Base-by-base conservation (phyloP, 2,888 invertebrate genomes). In the Tethea ocularis region DNA sequence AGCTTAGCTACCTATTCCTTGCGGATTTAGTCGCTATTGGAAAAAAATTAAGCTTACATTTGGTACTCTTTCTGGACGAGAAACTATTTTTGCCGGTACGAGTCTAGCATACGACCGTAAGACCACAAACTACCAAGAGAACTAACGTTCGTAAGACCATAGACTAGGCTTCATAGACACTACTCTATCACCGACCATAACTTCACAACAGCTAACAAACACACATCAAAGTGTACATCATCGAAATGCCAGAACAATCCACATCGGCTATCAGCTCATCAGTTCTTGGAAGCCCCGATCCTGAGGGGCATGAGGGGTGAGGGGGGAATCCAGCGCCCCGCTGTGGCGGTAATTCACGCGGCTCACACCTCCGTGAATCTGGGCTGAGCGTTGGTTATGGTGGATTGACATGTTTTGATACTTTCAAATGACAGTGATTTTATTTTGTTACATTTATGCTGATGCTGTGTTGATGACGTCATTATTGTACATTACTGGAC, bases 311-410 rank as follows among this genome's bases (percentile, higher is more conserved):
- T 57, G 61, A 61, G 61, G 62, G 60, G 69, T 66, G 59, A 51
- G 61, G 70, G 41, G 46, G 46, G 46, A 20, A 46, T 46, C 46
- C 46, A 46, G 46, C 20, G 17, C 83, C 90, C 91, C 83, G 89
- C 87, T 85, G 90, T 59, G 89, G 56, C 82, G 81, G 88, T 90
- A 89, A 90, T 89, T 89, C 91, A 88, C 90, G 80, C 78, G 72
- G 75, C 82, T 90, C 89, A 90, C 91, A 91, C 91, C 88, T 91
- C 83, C 74, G 72, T 76, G 75, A 65, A 69, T 72, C 70, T 74
- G 74, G 72, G 77, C 75, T 72, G 76, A 70, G 67, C 57, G 70
- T 71, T 52, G 64, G 57, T 57, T 56, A 57, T 58, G 59, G 54
- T 4, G 22, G 65, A 60, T 13, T 3, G 8, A 58, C 15, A 0